Evolutionary conservation across 2,113 vertebrate species (phyloP), one percentile per base, ranked within the genome.

Genomic region (Myotis davidii): DNA sequence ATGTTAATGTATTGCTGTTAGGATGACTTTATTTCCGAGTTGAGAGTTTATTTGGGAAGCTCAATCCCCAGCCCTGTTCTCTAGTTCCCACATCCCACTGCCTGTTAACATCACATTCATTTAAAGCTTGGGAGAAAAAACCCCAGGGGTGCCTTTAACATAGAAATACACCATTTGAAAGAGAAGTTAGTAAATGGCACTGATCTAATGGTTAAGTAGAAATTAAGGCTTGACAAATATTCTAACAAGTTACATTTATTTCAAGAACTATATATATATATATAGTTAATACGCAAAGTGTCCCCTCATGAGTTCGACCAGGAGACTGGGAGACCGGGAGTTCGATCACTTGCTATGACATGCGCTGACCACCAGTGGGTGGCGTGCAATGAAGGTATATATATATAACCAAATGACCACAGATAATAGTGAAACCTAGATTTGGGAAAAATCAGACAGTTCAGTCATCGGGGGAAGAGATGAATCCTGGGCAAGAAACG

Each of bases 171-270:
- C 20, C 39, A 72, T 18, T 69, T 34, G 23, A 94, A 95, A 91
- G 29, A 42, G 32, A 95, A 81, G 69, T 91, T 74, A 59, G n/a
- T 56, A 25, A 74, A 34, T 69, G 67, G 74, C 9, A 39, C 42
- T 88, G 6, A 61, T 5, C 23, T 25, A 37, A 13, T 48, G 23
- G 61, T 48, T 86, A 86, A 78, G 72, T 50, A 64, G 69, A 96
- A 92, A 45, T 64, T 88, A 96, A 95, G 74, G 65, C 34, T 69
- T 85, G 54, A 59, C 39, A 95, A 88, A 85, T 95, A 91, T 20
- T 91, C 45, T 85, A 82, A 37, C 17, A 42, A 48, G 34, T 65
- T 86, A 83, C 20, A 34, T 25, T 21, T 70, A 89, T 83, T 91
- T 86, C 67, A 34, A 86, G 73, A 86, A 72, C 21, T 14, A 56